These are phyloP conservation scores for Charadrius vociferus DNA, from an alignment of 2,113 vertebrate species.

Conservation along the genomic window DNA sequence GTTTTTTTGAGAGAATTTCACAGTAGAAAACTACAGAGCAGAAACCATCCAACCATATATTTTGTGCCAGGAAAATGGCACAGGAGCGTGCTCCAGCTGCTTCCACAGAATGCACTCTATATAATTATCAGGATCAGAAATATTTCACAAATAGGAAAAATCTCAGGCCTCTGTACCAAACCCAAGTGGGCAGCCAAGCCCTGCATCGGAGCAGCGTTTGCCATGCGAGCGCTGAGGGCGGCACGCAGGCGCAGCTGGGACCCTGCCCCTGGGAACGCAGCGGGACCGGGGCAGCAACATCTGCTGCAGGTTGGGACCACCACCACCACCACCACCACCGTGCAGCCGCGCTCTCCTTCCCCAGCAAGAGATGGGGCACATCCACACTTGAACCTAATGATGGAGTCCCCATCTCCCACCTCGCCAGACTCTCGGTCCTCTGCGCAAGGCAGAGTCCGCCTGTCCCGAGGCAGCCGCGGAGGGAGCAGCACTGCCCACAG, in stretches of 20 bases:
- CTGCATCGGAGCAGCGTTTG: rapidly evolving
- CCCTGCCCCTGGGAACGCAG: rapidly evolving
- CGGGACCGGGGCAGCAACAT: not conserved
- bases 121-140: not conserved
- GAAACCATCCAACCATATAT: not conserved
- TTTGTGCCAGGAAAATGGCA: slow-evolving; percentile 12
- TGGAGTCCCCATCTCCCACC: not conserved
- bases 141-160: not conserved
- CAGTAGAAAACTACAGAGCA: not conserved
- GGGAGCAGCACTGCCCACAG: not conserved
- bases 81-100: slow-evolving; percentile 1
- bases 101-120: not conserved
- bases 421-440: rapidly evolving
- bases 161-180: not conserved
- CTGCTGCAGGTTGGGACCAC: not conserved
- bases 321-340: not conserved
- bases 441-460: rapidly evolving
- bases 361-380: not conserved
- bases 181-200: not conserved
- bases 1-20: not conserved
- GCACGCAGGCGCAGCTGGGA: rapidly evolving
- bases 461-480: rapidly evolving
- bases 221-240: rapidly evolving
- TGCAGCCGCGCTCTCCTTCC: not conserved
- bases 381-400: not conserved